Evolutionary conservation across 2,113 vertebrate genomes (phyloP), one percentile per base, ranked within the genome.

Genomic region (Ochotona princeps): DNA sequence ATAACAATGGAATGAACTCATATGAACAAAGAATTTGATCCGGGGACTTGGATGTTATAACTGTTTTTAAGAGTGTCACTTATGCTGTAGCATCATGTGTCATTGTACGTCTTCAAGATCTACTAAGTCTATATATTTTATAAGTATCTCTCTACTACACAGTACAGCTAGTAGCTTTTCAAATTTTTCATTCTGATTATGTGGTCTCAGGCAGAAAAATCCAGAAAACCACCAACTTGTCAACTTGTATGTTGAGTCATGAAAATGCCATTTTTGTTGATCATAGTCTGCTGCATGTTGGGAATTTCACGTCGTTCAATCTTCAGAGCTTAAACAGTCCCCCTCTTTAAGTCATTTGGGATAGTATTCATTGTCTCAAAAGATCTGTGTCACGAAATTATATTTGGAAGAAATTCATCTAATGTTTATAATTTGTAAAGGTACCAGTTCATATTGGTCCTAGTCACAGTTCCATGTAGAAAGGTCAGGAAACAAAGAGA

Each of bases 11-110:
- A 74, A 73, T 49, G 18, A 76, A 87, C 7, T 82, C 73, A 35
- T 35, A 2, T 57, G 85, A 57, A 91, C 87, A 85, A 10, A 76
- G 79, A 79, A 12, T 28, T 89, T 87, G 57, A 92, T 51, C 23
- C 70, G 35, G 21, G 49, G 51, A 54, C 84, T 0, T 85, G 61
- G 63, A 26, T 63, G 49, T 78, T 54, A 44, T 89, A 9, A 63
- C 30, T 90, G 21, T 92, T 85, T 96, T 91, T 79, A 96, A 85
- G 18, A 96, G 25, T 1, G 44, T 91, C 75, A 54, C 21, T 78
- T 93, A 25, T 65, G n/a, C 51, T 30, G 72, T 28, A 90, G 21
- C 25, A 49, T 67, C 66, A 81, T 78, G 49, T 82, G 23, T 88
- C 67, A 61, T 25, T 76, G 14, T 44, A 18, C 87, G 14, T 60